Evolutionary conservation across 1,140 invertebrate genomes (phyloP).

Genomic region (Elymnias hypermnestra): DNA sequence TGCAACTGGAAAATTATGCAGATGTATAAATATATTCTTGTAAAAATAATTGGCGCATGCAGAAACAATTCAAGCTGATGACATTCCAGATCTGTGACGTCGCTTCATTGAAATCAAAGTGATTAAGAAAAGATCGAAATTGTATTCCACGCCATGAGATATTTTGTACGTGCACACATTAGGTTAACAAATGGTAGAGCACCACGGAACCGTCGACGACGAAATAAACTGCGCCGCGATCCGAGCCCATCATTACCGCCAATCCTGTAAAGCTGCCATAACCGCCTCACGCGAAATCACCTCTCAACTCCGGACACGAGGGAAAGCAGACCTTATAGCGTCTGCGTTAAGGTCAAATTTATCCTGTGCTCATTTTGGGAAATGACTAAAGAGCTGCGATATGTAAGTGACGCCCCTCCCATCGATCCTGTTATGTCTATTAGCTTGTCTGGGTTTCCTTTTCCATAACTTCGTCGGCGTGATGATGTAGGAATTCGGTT

Average conservation of each 20-base stretch:
- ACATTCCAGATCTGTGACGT: slow-evolving; percentile 1
- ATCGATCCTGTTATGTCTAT: slow-evolving; percentile 4
- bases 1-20: too few species aligned
- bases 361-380: not conserved
- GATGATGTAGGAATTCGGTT: not conserved
- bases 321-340: not conserved
- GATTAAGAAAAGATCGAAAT: too few species aligned
- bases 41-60: too few species aligned
- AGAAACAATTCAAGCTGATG: too few species aligned
- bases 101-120: too few species aligned
- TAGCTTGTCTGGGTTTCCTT: not conserved
- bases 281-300: slow-evolving; percentile 10
- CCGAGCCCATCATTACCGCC: slow-evolving; percentile 44
- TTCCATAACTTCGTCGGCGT: too few species aligned
- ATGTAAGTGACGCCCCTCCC: slow-evolving; percentile 2
- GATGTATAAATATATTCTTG: too few species aligned
- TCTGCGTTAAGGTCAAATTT: not conserved
- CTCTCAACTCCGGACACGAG: not conserved
- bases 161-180: not conserved
- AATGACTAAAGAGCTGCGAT: slow-evolving; percentile 9
- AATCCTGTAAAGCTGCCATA: slow-evolving; percentile 25
- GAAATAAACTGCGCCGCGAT: slow-evolving; percentile 14
- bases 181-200: too few species aligned
- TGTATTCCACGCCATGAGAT: too few species aligned
- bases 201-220: not conserved